phyloP scores from a whole-genome alignment of 2,888 invertebrate genomes.

The Cantharis rustica region DNA sequence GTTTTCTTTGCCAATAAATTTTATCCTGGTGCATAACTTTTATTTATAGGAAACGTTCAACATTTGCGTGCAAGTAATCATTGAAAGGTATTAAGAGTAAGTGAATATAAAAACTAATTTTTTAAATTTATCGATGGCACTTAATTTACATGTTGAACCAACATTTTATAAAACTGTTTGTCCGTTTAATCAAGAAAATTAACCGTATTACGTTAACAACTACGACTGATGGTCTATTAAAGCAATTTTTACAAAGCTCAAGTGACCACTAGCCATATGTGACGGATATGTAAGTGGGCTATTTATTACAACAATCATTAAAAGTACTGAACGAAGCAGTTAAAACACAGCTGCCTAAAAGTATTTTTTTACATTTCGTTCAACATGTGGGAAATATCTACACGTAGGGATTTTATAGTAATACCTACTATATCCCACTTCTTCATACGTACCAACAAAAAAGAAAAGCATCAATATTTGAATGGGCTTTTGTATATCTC shows the following conservation, averaged over 20 bases:
- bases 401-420: slow-evolving; percentile 32
- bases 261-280: slow-evolving; percentile 40
- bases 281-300: slow-evolving; percentile 29
- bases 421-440: slow-evolving; percentile 21
- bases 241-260: slow-evolving; percentile 27
- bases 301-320: slow-evolving; percentile 37
- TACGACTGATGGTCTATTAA: slow-evolving; percentile 10
- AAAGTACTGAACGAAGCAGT: slow-evolving; percentile 30
- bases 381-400: slow-evolving; percentile 41
- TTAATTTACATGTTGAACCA: not conserved
- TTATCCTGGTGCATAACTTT: not conserved
- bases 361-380: slow-evolving; percentile 31
- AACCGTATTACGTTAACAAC: not conserved
- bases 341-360: slow-evolving; percentile 39
- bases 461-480: slow-evolving; percentile 27
- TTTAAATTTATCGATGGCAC: not conserved
- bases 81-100: slow-evolving; percentile 16
- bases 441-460: slow-evolving; percentile 11
- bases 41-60: not conserved
- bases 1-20: not conserved
- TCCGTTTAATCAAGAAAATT: not conserved
- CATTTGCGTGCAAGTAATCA: not conserved
- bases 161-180: not conserved
- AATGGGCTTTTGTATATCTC: slow-evolving; percentile 30
- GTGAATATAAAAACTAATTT: not conserved